Base-by-base conservation (phyloP, 2,797 vertebrate species). In the Megaceryle alcyon region DNA sequence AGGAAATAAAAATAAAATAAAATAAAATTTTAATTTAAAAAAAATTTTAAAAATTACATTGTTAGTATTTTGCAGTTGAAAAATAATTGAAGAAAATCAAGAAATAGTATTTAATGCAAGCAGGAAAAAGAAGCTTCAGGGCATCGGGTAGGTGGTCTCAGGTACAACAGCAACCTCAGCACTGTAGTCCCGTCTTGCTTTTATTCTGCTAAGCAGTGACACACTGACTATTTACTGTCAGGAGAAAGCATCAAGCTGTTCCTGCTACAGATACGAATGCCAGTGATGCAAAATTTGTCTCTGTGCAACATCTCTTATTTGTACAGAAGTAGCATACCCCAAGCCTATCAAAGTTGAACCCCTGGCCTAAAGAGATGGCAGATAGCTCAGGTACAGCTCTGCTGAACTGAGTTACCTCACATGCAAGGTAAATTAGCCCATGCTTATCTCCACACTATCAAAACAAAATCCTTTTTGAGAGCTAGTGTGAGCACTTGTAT, bases 81-180 rank as follows among this genome's bases (percentile, higher is more conserved):
- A 94, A 94, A 77, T 68, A 86, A 94, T 16, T 33, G 25, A 70
- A 70, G 73, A 79, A 92, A 86, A 86, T 80, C n/a, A 91, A 91
- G 77, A 88, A 92, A 88, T 0, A 57, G 37, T 21, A 88, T 63
- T 76, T 94, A 90, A 88, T 16, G 31, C 31, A 80, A 84, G 70
- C 26, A 68, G 57, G 41, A 82, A 68, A 82, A 86, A 73, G 17
- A 77, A 90, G 89, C 90, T 68, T 77, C 60, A 60, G 81, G 88
- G 86, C n/a, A 78, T 9, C 0, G 1, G 41, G 56, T 41, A 92
- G 71, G 57, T 78, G 57, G 37, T 64, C 71, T 35, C 57, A 69
- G 56, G 61, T 71, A 57, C 48, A 93, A 53, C 7, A 85, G 88
- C 53, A 68, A 60, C 53, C 49, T 84, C 14, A 59, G 81, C 78